A percentile compares a stretch with the other conserved stretches of the same genome.
Evolutionary conservation across 2,113 vertebrate species (phyloP).

Genomic region (Charadrius vociferus): DNA sequence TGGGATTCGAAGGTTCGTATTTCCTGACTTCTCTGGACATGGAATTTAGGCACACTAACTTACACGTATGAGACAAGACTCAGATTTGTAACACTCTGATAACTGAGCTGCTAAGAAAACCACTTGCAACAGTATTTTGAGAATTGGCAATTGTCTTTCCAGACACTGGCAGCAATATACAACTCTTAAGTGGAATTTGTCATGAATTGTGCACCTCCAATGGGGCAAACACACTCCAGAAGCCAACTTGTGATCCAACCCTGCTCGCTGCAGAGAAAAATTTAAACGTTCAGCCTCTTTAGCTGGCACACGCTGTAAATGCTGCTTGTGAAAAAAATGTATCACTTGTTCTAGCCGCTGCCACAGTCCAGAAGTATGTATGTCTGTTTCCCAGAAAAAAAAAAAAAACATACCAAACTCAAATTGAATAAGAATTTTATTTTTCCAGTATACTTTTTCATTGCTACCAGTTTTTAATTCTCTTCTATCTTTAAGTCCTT

Average conservation of each 20-base stretch:
- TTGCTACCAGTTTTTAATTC: not conserved
- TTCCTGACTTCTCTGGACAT: not conserved
- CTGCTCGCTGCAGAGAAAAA: not conserved
- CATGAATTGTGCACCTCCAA: not conserved
- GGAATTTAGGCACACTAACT: not conserved
- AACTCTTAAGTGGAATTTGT: not conserved
- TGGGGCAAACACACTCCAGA: not conserved
- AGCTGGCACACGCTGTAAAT: not conserved
- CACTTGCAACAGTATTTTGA: not conserved
- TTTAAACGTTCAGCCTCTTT: not conserved
- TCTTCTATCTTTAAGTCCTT: not conserved
- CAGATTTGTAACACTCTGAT: fast-evolving
- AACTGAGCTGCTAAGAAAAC: not conserved
- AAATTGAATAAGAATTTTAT: not conserved
- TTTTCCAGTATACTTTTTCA: not conserved
- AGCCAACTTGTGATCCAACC: not conserved
- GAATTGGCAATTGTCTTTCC: not conserved
- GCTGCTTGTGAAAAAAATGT: not conserved
- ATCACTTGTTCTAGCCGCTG: not conserved
- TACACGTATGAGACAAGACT: fast-evolving
- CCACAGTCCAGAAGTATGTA: not conserved
- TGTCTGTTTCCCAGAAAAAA: not conserved
- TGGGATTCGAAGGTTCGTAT: not conserved
- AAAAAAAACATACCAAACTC: no score
- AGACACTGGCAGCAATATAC: not conserved